Conservation (phyloP, 2,113 vertebrate genomes). For the Isichthys henryi region DNA sequence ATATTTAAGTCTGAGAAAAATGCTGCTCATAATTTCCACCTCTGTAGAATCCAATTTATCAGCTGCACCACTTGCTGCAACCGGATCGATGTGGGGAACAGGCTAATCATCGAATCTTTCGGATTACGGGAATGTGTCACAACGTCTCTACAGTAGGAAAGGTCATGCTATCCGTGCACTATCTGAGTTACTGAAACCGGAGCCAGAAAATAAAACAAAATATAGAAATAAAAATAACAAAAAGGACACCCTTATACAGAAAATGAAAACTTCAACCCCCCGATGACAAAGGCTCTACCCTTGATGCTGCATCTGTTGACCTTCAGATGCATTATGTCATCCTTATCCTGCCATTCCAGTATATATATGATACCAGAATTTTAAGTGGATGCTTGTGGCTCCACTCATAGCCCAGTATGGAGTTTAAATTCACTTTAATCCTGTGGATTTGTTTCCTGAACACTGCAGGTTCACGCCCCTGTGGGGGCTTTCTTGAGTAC, state of each 20-base stretch:
- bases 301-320: not conserved
- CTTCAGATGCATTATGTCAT: not conserved
- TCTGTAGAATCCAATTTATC: constrained; percentile 1
- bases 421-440: not conserved
- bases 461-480: not conserved
- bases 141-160: not conserved
- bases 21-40: constrained; percentile 6
- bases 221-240: not conserved
- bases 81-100: not conserved
- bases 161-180: not conserved
- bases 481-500: not conserved
- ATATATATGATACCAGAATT: not conserved
- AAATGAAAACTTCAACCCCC: not conserved
- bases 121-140: not conserved
- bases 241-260: not conserved
- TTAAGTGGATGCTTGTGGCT: not conserved
- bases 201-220: not conserved
- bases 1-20: not conserved
- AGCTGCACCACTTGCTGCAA: not conserved
- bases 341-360: not conserved
- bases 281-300: not conserved
- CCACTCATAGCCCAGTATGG: not conserved
- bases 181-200: not conserved
- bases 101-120: not conserved
- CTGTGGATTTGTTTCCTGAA: not conserved